Conservation (phyloP, 2,888 invertebrate species). For the Zaprionus obscuricornis region DNA sequence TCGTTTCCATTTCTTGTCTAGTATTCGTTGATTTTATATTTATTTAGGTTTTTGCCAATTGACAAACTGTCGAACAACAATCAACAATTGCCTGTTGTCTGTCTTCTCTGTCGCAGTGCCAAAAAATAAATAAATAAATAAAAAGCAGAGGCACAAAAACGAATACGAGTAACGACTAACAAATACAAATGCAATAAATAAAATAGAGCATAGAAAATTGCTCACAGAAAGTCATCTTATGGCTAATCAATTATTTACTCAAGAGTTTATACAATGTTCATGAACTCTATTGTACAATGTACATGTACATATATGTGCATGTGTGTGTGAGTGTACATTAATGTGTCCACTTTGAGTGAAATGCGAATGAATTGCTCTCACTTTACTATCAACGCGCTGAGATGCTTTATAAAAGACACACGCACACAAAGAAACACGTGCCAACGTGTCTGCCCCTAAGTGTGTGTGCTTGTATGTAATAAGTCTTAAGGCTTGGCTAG, state of each 20-base stretch:
- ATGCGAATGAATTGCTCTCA: conserved; percentile 35
- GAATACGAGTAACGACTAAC: conserved; percentile 2
- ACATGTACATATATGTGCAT: neutral
- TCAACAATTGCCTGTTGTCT: conserved; percentile 27
- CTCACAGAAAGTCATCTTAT: conserved; percentile 23
- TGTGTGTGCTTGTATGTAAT: conserved; percentile 5
- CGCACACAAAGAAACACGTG: conserved; percentile 3
- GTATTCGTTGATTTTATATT: conserved; percentile 15
- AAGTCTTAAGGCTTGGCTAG: conserved; percentile 23
- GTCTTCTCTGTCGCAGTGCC: conserved; percentile 18
- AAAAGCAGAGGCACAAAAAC: neutral
- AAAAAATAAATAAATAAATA: conserved; percentile 2
- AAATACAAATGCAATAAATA: conserved; percentile 3
- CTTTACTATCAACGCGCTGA: conserved; percentile 34
- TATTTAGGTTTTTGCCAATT: conserved; percentile 38
- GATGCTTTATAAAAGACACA: conserved; percentile 19
- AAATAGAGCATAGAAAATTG: conserved; percentile 44
- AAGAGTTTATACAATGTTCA: conserved; percentile 41
- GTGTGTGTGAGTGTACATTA: neutral
- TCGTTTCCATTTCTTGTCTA: conserved; percentile 7
- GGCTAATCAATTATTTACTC: conserved; percentile 23
- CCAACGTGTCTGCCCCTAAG: neutral
- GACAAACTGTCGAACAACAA: conserved; percentile 30
- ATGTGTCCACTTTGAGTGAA: conserved; percentile 9
- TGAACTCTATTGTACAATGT: conserved; percentile 29